Evolutionary conservation across 2,888 invertebrate species (phyloP).

Genomic region (Agrilus biguttatus): DNA sequence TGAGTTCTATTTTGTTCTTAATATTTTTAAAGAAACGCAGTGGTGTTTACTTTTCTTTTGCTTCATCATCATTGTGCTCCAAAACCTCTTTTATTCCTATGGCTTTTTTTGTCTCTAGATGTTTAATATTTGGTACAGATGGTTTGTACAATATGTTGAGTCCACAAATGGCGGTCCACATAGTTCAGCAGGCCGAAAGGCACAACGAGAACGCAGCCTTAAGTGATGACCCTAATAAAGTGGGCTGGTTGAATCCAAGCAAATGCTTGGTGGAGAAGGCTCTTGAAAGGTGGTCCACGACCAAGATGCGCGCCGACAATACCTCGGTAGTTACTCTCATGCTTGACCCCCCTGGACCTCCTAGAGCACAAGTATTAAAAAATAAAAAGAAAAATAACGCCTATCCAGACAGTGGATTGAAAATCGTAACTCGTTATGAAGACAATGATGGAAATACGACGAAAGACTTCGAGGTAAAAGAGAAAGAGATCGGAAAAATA

Average conservation of each 20-base stretch:
- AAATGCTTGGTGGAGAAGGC: conserved; percentile 76
- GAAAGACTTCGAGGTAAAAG: background rate
- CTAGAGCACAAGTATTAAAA: conserved; percentile 47
- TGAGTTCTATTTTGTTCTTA: conserved; percentile 18
- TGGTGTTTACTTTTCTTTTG: no score
- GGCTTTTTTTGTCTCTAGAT: conserved; percentile 33
- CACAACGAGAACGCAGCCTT: conserved; percentile 58
- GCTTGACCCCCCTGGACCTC: conserved; percentile 78
- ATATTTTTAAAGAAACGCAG: no score
- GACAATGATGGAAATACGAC: background rate
- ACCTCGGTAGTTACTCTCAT: conserved; percentile 87
- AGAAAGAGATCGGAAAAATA: conserved; percentile 8
- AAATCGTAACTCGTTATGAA: conserved; percentile 24
- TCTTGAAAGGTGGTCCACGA: conserved; percentile 63
- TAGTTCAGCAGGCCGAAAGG: conserved; percentile 68
- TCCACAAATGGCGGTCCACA: conserved; percentile 66
- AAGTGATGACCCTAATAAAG: conserved; percentile 23
- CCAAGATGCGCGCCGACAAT: conserved; percentile 87
- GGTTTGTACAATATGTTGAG: conserved; percentile 94
- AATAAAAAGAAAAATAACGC: conserved; percentile 19
- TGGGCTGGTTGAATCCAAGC: conserved; percentile 76
- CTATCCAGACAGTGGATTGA: conserved; percentile 20
- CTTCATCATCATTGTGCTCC: no score
- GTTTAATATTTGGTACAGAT: conserved; percentile 91
- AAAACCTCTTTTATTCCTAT: no score